Base-by-base conservation (phyloP, 2,113 vertebrate genomes). In the Nerophis lumbriciformis region DNA sequence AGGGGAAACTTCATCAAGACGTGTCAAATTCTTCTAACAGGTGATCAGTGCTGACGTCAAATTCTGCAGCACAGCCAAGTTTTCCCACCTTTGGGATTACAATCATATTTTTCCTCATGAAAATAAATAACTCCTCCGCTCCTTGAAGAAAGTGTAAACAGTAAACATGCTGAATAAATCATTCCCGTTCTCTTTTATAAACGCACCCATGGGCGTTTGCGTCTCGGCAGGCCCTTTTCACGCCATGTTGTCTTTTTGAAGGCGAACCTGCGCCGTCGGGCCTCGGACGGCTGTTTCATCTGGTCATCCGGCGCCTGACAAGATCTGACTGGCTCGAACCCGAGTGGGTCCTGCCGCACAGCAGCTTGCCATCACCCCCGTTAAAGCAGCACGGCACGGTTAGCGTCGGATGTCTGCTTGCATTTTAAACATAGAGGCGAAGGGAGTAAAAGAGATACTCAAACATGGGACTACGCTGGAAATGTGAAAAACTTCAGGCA, bases 151-250 rank as follows among this genome's bases (percentile, higher is more conserved):
- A 85, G 80, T 70, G 73, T 81, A 87, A 87, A 85, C 75, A 62
- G 88, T 90, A 91, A 90, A 91, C 89, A 91, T 65, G 73, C 73
- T 91, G 84, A 91, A 91, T 91, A 89, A 91, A 90, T 91, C 56
- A 89, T 90, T 79, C 80, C 68, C 76, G 73, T 76, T 77, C 76
- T 71, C 39, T 53, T 76, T 78, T 61, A 66, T 77, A 79, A 83
- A 88, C 45, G 60, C 78, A 85, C 81, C 83, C 83, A 83, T 75
- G 84, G 80, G 84, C 72, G 56, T 62, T 62, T 73, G 59, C 45
- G 58, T 86, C 85, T 90, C 83, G 70, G 39, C 69, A 75, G 79
- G 76, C 83, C 42, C 11, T 12, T 28, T 83, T 79, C 83, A 81
- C 61, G 81, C 82, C 76, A 85, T 61, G 74, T 80, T 86, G 78